A percentile compares a stretch with the other conserved stretches of the same genome.
Evolutionary conservation across 2,797 vertebrate genomes (phyloP).

Genomic region (Cryptoprocta ferox): DNA sequence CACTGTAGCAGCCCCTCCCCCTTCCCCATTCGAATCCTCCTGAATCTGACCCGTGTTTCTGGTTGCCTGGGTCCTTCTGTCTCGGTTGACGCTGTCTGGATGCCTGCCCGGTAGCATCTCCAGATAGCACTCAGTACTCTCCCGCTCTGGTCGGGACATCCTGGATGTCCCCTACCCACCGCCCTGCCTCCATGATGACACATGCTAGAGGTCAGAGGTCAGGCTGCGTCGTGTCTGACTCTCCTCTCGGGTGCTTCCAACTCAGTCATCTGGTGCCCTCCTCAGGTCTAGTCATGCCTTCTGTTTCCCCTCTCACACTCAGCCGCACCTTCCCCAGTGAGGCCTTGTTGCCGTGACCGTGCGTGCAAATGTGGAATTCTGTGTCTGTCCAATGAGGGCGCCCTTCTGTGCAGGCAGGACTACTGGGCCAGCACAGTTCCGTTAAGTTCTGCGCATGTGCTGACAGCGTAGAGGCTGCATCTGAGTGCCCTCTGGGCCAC

Average conservation of each 20-base stretch:
- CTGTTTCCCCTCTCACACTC: neutral
- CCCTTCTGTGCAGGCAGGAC: neutral
- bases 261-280: neutral
- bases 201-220: neutral
- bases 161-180: no score
- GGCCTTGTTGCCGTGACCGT: neutral
- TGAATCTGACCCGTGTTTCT: neutral
- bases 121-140: no score
- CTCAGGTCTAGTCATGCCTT: neutral
- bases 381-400: neutral
- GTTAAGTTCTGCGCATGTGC: neutral
- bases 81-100: neutral
- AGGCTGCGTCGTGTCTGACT: neutral
- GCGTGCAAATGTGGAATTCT: neutral
- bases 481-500: no score
- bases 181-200: neutral
- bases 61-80: neutral
- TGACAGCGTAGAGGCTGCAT: neutral
- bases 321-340: neutral
- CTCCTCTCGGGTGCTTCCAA: neutral
- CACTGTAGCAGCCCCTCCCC: neutral
- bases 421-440: neutral
- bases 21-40: neutral
- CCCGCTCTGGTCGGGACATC: neutral
- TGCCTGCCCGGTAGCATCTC: neutral